Conservation (phyloP, 2,888 invertebrate genomes). For the Liposcelis brunnea region DNA sequence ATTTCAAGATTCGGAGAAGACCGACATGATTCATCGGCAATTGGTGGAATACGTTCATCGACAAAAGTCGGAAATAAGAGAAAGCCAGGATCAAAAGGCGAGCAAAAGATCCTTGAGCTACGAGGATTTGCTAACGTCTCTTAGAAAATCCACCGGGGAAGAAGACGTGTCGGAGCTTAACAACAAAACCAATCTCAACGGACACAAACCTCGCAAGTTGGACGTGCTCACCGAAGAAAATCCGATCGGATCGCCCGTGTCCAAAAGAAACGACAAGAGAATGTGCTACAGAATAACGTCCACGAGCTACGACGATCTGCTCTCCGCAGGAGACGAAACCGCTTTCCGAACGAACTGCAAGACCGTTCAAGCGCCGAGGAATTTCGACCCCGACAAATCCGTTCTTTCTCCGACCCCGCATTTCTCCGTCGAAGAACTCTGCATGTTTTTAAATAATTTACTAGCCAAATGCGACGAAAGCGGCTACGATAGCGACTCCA, state of each 20-base stretch:
- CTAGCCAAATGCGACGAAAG: slow-evolving; percentile 34
- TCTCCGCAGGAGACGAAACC: slow-evolving; percentile 14
- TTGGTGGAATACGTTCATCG: background rate
- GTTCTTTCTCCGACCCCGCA: background rate
- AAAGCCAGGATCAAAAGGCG: background rate
- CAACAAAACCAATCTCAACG: background rate
- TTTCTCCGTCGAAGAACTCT: slow-evolving; percentile 16
- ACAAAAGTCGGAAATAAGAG: slow-evolving; percentile 22
- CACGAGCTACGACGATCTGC: slow-evolving; percentile 20
- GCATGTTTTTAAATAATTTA: slow-evolving; percentile 22
- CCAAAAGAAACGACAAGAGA: background rate
- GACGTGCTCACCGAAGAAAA: slow-evolving; percentile 21
- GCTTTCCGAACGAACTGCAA: slow-evolving; percentile 2
- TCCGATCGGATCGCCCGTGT: slow-evolving; percentile 17
- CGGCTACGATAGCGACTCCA: slow-evolving; percentile 42
- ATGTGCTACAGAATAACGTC: background rate
- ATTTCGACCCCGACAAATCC: too few relatives aligned
- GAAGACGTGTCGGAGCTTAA: slow-evolving; percentile 1
- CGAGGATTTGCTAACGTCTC: slow-evolving; percentile 24
- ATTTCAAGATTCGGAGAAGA: background rate
- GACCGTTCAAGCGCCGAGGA: too few relatives aligned
- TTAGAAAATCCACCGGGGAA: slow-evolving; percentile 21
- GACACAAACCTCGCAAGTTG: slow-evolving; percentile 16
- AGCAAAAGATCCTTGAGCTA: background rate
- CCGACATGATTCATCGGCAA: background rate